Evolutionary conservation across 2,113 vertebrate genomes (phyloP).

Genomic region (Piprites chloris): DNA sequence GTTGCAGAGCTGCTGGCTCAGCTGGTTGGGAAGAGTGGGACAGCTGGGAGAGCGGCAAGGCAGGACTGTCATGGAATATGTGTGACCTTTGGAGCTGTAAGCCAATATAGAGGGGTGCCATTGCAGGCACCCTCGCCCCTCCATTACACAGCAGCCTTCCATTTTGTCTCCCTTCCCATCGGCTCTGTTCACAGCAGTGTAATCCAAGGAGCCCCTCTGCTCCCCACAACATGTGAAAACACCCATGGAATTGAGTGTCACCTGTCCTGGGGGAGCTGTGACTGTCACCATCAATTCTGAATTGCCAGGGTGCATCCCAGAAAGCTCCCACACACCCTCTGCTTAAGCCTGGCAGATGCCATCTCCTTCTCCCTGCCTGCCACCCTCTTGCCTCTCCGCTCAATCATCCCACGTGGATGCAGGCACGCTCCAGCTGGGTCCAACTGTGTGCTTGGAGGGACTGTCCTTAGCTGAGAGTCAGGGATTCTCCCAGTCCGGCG

Average conservation of each 20-base stretch:
- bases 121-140: neutral
- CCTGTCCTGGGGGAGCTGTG: neutral
- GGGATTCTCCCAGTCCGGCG: neutral
- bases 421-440: neutral
- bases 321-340: neutral
- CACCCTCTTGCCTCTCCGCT: neutral
- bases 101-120: conserved; percentile 25
- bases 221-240: neutral
- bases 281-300: neutral
- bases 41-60: neutral
- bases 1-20: neutral
- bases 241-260: neutral
- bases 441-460: neutral
- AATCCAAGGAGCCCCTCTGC: neutral
- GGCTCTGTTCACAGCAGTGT: accelerated
- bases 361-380: neutral
- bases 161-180: neutral
- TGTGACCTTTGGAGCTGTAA: conserved; percentile 60
- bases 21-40: neutral
- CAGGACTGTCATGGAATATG: conserved; percentile 50
- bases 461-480: neutral
- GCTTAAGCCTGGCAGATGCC: neutral
- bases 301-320: neutral
- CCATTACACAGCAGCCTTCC: neutral
- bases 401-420: neutral